A percentile compares a stretch with the other conserved stretches of the same genome.
Evolutionary conservation across 2,113 vertebrate genomes (phyloP).

Genomic region (Peromyscus polionotus): DNA sequence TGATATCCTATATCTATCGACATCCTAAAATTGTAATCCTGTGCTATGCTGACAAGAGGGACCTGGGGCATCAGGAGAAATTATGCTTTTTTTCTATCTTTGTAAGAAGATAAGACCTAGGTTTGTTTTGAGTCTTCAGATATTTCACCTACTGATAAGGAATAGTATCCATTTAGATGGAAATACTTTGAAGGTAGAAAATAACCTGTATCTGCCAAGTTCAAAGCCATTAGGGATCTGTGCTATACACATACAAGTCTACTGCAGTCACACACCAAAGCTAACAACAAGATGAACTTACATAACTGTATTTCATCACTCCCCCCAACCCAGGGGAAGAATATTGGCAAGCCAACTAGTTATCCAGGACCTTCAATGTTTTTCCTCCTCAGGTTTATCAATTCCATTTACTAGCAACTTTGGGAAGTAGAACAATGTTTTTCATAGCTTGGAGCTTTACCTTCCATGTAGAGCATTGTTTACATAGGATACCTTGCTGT

Average conservation of each 20-base stretch:
- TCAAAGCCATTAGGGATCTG: background rate
- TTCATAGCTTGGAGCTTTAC: background rate
- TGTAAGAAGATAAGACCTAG: background rate
- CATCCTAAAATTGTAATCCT: background rate
- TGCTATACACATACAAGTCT: background rate
- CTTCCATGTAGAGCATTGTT: background rate
- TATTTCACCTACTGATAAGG: background rate
- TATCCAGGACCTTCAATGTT: background rate
- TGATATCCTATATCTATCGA: background rate
- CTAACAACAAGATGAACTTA: background rate
- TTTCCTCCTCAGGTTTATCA: background rate
- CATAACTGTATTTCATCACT: background rate
- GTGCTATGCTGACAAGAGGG: background rate
- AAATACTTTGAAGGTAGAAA: background rate
- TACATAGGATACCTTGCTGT: background rate
- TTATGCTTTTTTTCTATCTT: background rate
- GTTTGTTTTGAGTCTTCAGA: background rate
- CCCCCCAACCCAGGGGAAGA: background rate
- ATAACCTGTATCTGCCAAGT: background rate
- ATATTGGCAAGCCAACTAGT: background rate
- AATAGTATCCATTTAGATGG: background rate
- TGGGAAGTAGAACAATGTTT: background rate
- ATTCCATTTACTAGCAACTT: background rate
- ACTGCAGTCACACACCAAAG: background rate
- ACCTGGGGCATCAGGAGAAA: background rate